Evolutionary conservation across 1,140 invertebrate species (phyloP).

Genomic region (Tetragnatha versicolor): DNA sequence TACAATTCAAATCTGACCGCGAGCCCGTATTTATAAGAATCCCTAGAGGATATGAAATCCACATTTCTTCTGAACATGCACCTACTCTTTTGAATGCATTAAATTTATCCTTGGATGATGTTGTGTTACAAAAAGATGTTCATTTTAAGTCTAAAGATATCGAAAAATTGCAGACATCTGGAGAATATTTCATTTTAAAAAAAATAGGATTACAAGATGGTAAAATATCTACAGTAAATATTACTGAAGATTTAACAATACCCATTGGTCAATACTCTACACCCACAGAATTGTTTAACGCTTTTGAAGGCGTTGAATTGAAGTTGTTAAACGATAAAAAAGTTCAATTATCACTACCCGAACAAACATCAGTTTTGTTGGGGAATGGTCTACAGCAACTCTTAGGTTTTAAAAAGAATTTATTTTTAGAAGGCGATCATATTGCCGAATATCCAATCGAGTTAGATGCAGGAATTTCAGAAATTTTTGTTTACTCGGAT

Average conservation of each 20-base stretch:
- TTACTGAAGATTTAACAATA: background rate
- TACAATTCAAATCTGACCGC: too few species aligned
- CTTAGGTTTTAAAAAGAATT: background rate
- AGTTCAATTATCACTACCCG: background rate
- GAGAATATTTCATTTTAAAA: too few species aligned
- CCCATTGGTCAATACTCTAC: background rate
- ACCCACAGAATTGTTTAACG: background rate
- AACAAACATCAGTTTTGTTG: background rate
- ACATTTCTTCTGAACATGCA: too few species aligned
- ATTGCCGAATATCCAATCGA: background rate
- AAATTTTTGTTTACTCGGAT: slow-evolving; percentile 2
- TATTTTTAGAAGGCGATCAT: background rate
- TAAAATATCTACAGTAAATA: too few species aligned
- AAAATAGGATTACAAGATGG: too few species aligned
- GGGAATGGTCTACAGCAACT: background rate
- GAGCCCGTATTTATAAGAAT: too few species aligned
- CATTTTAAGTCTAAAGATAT: too few species aligned
- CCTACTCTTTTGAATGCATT: too few species aligned
- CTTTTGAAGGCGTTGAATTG: background rate
- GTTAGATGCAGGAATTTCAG: background rate
- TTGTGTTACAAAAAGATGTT: too few species aligned
- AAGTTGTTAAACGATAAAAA: background rate
- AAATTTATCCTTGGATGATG: too few species aligned
- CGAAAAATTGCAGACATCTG: too few species aligned
- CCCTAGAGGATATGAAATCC: too few species aligned